A percentile compares a stretch with the other conserved stretches of the same genome.
Evolutionary conservation across 2,888 invertebrate species (phyloP).

Genomic region (Drosophila ezoana): DNA sequence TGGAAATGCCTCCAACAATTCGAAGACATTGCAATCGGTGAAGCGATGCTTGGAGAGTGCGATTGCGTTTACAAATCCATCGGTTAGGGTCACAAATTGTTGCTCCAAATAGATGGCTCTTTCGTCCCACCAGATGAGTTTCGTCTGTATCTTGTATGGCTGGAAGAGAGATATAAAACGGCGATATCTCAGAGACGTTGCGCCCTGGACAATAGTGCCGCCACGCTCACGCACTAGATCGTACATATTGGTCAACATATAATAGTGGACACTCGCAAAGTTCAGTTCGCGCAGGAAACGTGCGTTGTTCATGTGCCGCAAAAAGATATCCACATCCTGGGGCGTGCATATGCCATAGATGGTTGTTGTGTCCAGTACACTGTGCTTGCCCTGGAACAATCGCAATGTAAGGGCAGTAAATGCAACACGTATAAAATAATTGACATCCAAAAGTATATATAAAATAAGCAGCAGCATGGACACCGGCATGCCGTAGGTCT

Average conservation of each 20-base stretch:
- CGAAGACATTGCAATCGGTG: slow-evolving; percentile 88
- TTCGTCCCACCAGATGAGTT: slow-evolving; percentile 94
- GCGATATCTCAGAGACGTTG: slow-evolving; percentile 91
- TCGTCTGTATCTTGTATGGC: slow-evolving; percentile 86
- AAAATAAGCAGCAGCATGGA: slow-evolving; percentile 85
- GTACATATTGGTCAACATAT: slow-evolving; percentile 90
- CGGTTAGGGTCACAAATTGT: slow-evolving; percentile 90
- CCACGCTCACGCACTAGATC: slow-evolving; percentile 87
- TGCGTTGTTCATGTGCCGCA: slow-evolving; percentile 96
- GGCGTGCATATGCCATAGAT: slow-evolving; percentile 93
- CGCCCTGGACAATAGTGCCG: slow-evolving; percentile 91
- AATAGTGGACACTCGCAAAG: slow-evolving; percentile 93
- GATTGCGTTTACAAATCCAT: slow-evolving; percentile 92
- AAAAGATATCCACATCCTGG: slow-evolving; percentile 93
- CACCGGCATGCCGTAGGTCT: slow-evolving; percentile 61
- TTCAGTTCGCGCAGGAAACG: slow-evolving; percentile 93
- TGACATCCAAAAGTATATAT: slow-evolving; percentile 91
- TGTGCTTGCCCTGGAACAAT: slow-evolving; percentile 89
- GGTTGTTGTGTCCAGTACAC: slow-evolving; percentile 89
- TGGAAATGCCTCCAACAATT: slow-evolving; percentile 88
- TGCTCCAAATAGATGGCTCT: slow-evolving; percentile 94
- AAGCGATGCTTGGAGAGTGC: slow-evolving; percentile 92
- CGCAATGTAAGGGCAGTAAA: slow-evolving; percentile 87
- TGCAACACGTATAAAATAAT: slow-evolving; percentile 90
- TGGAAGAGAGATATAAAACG: slow-evolving; percentile 92